Conservation (phyloP, 2,888 invertebrate genomes). For the Tinea semifulvella region DNA sequence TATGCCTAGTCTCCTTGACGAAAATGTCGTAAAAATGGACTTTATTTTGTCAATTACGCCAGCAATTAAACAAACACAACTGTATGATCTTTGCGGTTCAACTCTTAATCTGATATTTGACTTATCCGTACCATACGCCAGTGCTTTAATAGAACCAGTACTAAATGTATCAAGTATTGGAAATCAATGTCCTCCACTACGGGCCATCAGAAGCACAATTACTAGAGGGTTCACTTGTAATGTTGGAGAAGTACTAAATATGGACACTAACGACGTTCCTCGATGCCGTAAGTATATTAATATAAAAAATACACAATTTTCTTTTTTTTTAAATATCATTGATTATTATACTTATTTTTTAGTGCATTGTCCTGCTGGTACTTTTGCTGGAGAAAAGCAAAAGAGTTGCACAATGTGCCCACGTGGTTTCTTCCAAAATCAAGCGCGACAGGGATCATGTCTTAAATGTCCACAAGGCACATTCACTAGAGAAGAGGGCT, state of each 20-base stretch:
- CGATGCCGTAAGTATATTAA: conserved; percentile 82
- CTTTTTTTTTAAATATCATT: background rate
- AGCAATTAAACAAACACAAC: conserved; percentile 86
- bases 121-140: conserved; percentile 91
- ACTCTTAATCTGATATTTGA: conserved; percentile 94
- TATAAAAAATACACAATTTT: background rate
- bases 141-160: conserved; percentile 87
- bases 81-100: conserved; percentile 95
- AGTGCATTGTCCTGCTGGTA: conserved; percentile 98
- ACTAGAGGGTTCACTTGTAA: conserved; percentile 92
- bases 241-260: conserved; percentile 92
- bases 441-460: conserved; percentile 90
- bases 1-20: conserved; percentile 80
- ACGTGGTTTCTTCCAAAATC: conserved; percentile 92
- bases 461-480: conserved; percentile 91
- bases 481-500: conserved; percentile 90
- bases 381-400: conserved; percentile 90
- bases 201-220: conserved; percentile 85
- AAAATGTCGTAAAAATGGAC: conserved; percentile 90
- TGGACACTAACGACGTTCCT: conserved; percentile 91
- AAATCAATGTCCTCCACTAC: conserved; percentile 90
- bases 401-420: conserved; percentile 92
- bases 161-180: conserved; percentile 90
- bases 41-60: conserved; percentile 89
- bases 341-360: conserved; percentile 29